Base-by-base conservation (phyloP, 2,113 vertebrate genomes). In the Pseudopipra pipra region DNA sequence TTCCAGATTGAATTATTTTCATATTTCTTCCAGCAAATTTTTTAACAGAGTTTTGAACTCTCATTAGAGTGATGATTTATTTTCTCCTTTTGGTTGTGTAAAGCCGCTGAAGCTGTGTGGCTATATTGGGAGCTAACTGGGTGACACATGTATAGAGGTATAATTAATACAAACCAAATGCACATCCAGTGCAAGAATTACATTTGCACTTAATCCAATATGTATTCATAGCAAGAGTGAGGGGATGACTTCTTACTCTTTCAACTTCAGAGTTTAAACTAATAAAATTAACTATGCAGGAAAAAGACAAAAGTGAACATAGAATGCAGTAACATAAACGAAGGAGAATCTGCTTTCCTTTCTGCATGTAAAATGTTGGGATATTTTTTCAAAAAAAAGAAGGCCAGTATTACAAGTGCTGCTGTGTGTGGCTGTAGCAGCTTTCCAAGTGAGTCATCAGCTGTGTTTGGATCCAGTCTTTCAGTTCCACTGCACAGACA, bases 1-100 rank as follows among this genome's bases (percentile, higher is more conserved):
- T 89, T 94, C 85, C 72, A 92, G 68, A 81, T 87, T 89, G 62
- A 92, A 92, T 94, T 94, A 82, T 94, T 91, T 92, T 96, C 52
- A 21, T 92, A 66, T 92, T 96, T 90, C 65, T 92, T 88, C 54
- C 70, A 95, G 83, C 65, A 78, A 96, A 89, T 96, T 90, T 80
- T 95, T 41, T 89, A 81, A 67, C 1, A 3, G 44, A 65, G 56
- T 77, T 96, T 87, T 94, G 81, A 92, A 78, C 66, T 94, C 83
- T 96, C 61, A 66, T 89, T 94, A 89, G 46, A 87, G 44, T 1
- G 2, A 43, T 91, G 89, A 89, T 92, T 97, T 93, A 79, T 96
- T 93, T 87, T 93, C 67, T 94, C 54, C 56, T 79, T 87, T 87
- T 33, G 30, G 39, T 87, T 89, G 66, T 65, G 49, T 90, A 93